phyloP scores from a whole-genome alignment of 2,888 invertebrate genomes.

The Trissonchulus sp. region DNA sequence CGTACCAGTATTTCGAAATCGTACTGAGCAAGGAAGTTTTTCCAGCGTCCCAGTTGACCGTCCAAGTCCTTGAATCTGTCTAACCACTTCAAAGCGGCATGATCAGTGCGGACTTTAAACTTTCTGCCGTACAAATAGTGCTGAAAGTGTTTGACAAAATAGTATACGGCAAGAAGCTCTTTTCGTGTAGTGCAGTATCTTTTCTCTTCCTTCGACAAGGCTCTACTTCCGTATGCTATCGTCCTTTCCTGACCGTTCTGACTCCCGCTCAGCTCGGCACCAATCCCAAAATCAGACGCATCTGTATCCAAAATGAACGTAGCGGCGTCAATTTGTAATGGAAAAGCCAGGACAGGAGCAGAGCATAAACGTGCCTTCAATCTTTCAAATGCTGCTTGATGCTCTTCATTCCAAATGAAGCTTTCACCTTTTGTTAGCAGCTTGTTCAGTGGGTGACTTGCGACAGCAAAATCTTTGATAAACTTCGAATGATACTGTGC shows the following conservation, averaged over 20 bases:
- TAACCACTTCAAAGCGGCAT: not conserved
- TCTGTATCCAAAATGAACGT: constrained; percentile 9
- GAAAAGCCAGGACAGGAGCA: constrained; percentile 25
- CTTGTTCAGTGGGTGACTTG: constrained; percentile 6
- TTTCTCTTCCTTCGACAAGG: not conserved
- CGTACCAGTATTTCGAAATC: too few species aligned
- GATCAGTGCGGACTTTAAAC: constrained; percentile 10
- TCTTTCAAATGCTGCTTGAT: constrained; percentile 16
- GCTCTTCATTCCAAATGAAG: constrained; percentile 23
- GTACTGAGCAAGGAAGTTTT: too few species aligned
- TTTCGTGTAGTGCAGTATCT: not conserved
- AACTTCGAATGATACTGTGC: constrained; percentile 21
- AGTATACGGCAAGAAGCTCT: not conserved
- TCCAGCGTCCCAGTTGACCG: too few species aligned
- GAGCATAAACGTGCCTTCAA: constrained; percentile 13
- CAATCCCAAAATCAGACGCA: not conserved
- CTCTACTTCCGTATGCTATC: constrained; percentile 4
- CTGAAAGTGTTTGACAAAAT: not conserved
- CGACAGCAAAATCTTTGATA: constrained; percentile 7
- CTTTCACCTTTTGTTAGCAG: not conserved
- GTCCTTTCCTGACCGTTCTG: not conserved
- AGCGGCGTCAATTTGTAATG: constrained; percentile 7
- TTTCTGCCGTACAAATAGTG: constrained; percentile 16
- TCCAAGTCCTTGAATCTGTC: too few species aligned
- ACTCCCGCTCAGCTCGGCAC: not conserved